Evolutionary conservation across 2,888 invertebrate species (phyloP).

Genomic region (Chrysolina haemoptera): DNA sequence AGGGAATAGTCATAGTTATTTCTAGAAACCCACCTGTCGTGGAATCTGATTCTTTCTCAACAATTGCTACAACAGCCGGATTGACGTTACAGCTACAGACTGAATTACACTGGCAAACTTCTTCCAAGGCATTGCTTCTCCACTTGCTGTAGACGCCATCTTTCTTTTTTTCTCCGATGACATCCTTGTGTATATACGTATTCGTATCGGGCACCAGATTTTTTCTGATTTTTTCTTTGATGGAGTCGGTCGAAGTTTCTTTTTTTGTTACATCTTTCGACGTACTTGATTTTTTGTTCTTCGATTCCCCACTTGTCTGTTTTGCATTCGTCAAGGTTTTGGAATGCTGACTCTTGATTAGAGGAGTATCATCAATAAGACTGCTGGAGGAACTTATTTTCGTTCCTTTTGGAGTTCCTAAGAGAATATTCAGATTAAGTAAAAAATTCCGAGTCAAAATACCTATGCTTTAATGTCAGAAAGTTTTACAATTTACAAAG

Average conservation of each 20-base stretch:
- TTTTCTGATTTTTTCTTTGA: background rate
- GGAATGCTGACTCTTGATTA: background rate
- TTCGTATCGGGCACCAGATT: conserved; percentile 15
- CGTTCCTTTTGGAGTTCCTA: background rate
- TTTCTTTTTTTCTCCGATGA: conserved; percentile 48
- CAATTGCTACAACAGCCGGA: conserved; percentile 41
- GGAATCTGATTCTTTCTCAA: background rate
- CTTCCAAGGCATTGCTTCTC: conserved; percentile 45
- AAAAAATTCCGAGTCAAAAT: background rate
- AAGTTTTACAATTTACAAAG: background rate
- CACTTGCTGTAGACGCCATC: conserved; percentile 48
- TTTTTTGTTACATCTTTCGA: conserved; percentile 8
- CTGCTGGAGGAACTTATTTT: background rate
- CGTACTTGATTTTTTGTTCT: background rate
- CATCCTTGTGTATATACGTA: conserved; percentile 45
- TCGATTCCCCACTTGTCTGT: background rate
- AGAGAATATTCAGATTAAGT: background rate
- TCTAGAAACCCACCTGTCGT: background rate
- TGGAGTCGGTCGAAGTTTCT: background rate
- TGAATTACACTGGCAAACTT: conserved; percentile 40
- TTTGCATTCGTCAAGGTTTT: too few species aligned
- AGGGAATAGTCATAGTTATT: too few species aligned
- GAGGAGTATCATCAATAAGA: background rate
- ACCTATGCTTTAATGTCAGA: background rate
- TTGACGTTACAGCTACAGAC: conserved; percentile 49